A percentile compares a stretch with the other conserved stretches of the same genome.
These are phyloP conservation scores for Corydoras maculifer DNA, from an alignment of 2,113 vertebrate genomes.

Conservation along the genomic window DNA sequence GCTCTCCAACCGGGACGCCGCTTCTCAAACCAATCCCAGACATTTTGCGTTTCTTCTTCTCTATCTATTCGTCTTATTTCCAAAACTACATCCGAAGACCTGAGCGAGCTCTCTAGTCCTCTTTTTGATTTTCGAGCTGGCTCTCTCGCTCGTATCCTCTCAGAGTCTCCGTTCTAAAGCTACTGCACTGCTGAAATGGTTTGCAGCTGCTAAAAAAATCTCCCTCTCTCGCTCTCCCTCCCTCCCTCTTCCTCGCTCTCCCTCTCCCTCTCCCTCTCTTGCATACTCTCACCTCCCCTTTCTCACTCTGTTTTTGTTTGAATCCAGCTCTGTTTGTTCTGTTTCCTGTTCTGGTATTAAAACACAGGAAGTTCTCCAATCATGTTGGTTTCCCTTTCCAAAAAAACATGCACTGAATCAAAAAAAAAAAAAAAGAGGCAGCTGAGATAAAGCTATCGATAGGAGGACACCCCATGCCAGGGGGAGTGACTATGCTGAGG, in stretches of 20 bases:
- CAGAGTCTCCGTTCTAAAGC: constrained; percentile 56
- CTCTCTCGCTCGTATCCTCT: constrained; percentile 20
- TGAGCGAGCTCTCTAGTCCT: constrained; percentile 52
- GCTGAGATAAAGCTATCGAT: too few relatives aligned
- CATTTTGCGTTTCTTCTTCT: constrained; percentile 30
- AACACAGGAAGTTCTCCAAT: constrained; percentile 77
- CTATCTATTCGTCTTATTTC: constrained; percentile 35
- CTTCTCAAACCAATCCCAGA: constrained; percentile 56
- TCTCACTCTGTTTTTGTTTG: constrained; percentile 72
- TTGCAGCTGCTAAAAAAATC: constrained; percentile 81
- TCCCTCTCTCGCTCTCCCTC: constrained; percentile 38
- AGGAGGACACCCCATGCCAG: constrained; percentile 6
- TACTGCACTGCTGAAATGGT: constrained; percentile 72
- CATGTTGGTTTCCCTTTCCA: constrained; percentile 62
- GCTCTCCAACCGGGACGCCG: constrained; percentile 32
- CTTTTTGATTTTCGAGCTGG: constrained; percentile 33
- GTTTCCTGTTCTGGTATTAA: constrained; percentile 75
- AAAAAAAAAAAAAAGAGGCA: too few relatives aligned
- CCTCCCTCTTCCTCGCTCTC: constrained; percentile 30
- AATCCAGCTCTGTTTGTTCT: constrained; percentile 74
- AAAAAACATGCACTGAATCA: constrained; percentile 30
- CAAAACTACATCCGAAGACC: constrained; percentile 47
- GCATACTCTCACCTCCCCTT: constrained; percentile 30
- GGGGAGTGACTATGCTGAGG: constrained; percentile 45
- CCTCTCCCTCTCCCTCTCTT: constrained; percentile 43